Evolutionary conservation across 2,113 vertebrate genomes (phyloP).

Genomic region (Peromyscus maniculatus): DNA sequence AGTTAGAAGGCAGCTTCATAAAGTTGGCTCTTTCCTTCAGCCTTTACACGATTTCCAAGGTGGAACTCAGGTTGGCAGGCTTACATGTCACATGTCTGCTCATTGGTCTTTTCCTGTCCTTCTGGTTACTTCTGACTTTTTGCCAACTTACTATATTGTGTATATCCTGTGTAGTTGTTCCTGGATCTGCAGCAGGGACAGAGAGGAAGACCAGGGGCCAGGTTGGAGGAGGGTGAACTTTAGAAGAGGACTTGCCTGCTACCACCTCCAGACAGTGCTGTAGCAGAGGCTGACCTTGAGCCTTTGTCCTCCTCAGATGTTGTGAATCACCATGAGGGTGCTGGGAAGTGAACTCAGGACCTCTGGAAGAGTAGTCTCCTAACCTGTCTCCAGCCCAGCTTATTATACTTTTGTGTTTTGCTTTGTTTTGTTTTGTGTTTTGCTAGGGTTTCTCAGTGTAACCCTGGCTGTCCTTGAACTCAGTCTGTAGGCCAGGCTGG

Average conservation of each 20-base stretch:
- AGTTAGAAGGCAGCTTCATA: neutral
- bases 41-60: neutral
- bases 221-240: neutral
- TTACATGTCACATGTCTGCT: neutral
- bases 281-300: neutral
- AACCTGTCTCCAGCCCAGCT: neutral
- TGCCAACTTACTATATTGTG: neutral
- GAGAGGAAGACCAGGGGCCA: neutral
- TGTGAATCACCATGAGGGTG: too few relatives aligned
- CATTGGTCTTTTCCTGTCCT: neutral
- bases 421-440: too few relatives aligned
- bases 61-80: neutral
- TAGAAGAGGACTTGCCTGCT: neutral
- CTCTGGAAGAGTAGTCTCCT: too few relatives aligned
- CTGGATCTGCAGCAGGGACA: neutral
- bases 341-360: too few relatives aligned
- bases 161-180: neutral
- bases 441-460: too few relatives aligned
- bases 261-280: neutral
- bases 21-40: neutral
- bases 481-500: too few relatives aligned
- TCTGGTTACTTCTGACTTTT: neutral
- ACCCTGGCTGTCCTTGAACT: too few relatives aligned
- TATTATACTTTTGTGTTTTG: too few relatives aligned
- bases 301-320: neutral